phyloP scores from a whole-genome alignment of 2,888 invertebrate species.

The Smittia sp. region DNA sequence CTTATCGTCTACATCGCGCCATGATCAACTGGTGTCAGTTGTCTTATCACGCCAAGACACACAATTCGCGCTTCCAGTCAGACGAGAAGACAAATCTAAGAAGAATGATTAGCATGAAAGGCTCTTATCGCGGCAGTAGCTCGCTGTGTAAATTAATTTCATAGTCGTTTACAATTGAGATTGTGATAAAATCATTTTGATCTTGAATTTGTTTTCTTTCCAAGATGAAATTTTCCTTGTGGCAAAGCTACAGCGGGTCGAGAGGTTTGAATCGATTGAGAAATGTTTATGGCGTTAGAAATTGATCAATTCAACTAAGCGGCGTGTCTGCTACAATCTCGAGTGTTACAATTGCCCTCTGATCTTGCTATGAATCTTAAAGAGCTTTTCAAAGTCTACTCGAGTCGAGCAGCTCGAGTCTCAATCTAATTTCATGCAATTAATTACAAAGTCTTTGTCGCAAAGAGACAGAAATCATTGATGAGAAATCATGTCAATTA shows the following conservation, averaged over 20 bases:
- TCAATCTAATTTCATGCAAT: not conserved
- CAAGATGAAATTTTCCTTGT: not conserved
- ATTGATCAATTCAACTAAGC: too few species aligned
- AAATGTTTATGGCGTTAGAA: too few species aligned
- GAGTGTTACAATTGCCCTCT: too few species aligned
- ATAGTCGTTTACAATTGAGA: slow-evolving; percentile 30
- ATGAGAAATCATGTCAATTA: slow-evolving; percentile 9
- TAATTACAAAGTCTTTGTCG: not conserved
- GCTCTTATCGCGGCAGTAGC: not conserved
- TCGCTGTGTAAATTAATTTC: slow-evolving; percentile 14
- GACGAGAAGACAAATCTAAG: not conserved
- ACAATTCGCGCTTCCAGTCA: not conserved
- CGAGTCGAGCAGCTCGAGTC: too few species aligned
- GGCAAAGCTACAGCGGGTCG: not conserved
- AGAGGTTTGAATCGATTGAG: too few species aligned
- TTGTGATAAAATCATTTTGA: slow-evolving; percentile 35
- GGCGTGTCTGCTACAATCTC: too few species aligned
- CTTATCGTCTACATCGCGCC: not conserved
- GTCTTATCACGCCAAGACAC: not conserved
- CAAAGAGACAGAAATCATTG: not conserved
- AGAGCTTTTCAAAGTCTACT: too few species aligned
- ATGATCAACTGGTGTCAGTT: slow-evolving; percentile 17
- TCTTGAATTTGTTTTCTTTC: slow-evolving; percentile 1
- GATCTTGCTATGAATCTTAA: too few species aligned
- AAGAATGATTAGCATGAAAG: slow-evolving; percentile 24